Conservation (phyloP, 2,797 vertebrate genomes). For the Aldrovandia affinis region DNA sequence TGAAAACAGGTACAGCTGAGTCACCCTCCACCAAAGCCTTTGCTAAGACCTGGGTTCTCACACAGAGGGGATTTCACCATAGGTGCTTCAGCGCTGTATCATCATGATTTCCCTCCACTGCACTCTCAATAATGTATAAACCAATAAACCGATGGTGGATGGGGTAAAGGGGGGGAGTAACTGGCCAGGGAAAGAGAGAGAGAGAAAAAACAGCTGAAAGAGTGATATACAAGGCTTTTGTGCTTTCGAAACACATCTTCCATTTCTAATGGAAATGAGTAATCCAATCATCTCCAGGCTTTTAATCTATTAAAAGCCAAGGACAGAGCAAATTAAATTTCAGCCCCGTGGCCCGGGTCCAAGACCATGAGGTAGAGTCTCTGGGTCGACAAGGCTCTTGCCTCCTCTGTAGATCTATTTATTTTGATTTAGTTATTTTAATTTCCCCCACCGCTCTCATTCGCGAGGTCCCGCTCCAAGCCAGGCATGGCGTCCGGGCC, state of each 20-base stretch:
- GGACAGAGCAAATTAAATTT: constrained; percentile 63
- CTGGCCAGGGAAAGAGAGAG: not conserved
- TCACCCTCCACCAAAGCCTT: not conserved
- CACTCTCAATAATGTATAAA: not conserved
- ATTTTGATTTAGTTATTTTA: constrained; percentile 61
- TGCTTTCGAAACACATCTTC: constrained; percentile 55
- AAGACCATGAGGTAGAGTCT: constrained; percentile 46
- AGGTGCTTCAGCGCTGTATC: not conserved
- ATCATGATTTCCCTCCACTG: not conserved
- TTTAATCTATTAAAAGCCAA: constrained; percentile 72
- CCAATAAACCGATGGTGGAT: constrained; percentile 55
- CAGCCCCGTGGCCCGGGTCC: constrained; percentile 53
- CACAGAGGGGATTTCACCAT: constrained; percentile 7
- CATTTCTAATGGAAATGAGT: constrained; percentile 58
- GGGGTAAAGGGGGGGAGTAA: not conserved
- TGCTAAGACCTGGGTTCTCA: not conserved
- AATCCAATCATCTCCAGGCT: constrained; percentile 67
- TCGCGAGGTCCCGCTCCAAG: constrained; percentile 43
- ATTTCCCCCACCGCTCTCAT: constrained; percentile 47
- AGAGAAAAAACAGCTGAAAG: constrained; percentile 12
- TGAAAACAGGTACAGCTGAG: not conserved
- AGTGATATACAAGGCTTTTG: constrained; percentile 30
- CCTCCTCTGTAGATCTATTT: constrained; percentile 53
- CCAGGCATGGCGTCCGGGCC: constrained; percentile 18
- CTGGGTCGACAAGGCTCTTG: constrained; percentile 47